phyloP scores from a whole-genome alignment of 2,888 invertebrate genomes.

The Orthonychiurus folsomi region DNA sequence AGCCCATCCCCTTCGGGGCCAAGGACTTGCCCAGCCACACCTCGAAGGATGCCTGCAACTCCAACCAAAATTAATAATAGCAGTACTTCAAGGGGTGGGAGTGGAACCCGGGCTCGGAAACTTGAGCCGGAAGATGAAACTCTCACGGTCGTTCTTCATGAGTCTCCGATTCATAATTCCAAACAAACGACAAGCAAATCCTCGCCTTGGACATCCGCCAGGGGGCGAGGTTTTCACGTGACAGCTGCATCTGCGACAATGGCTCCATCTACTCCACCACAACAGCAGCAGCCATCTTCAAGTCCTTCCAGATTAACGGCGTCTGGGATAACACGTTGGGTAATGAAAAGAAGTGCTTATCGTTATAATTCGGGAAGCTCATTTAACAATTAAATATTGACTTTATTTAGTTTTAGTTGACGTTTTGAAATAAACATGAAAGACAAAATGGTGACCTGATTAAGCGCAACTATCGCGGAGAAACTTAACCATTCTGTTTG shows the following conservation, averaged over 20 bases:
- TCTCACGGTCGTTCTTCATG: conserved; percentile 8
- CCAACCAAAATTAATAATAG: background rate
- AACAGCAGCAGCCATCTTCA: background rate
- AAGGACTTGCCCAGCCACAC: conserved; percentile 5
- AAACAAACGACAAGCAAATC: conserved; percentile 6
- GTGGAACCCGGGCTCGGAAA: background rate
- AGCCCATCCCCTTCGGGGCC: conserved; percentile 1
- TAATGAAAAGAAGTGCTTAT: conserved; percentile 40
- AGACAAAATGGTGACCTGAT: too few species aligned
- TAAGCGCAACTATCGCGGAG: too few species aligned
- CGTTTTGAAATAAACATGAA: too few species aligned
- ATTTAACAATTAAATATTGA: too few species aligned
- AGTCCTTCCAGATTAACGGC: too few species aligned
- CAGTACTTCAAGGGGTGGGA: background rate
- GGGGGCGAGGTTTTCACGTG: conserved; percentile 1
- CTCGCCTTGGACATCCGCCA: conserved; percentile 12
- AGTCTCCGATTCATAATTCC: background rate
- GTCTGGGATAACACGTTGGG: conserved; percentile 35
- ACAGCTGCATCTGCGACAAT: conserved; percentile 12
- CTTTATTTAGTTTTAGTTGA: too few species aligned
- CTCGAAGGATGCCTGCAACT: background rate
- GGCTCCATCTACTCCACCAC: conserved; percentile 13
- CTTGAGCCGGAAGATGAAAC: conserved; percentile 7
- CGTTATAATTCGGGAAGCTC: too few species aligned
- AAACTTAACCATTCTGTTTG: too few species aligned